Evolutionary conservation across 2,888 invertebrate species (phyloP), one percentile per base, ranked within the genome.

Genomic region (Lycia hirtaria): DNA sequence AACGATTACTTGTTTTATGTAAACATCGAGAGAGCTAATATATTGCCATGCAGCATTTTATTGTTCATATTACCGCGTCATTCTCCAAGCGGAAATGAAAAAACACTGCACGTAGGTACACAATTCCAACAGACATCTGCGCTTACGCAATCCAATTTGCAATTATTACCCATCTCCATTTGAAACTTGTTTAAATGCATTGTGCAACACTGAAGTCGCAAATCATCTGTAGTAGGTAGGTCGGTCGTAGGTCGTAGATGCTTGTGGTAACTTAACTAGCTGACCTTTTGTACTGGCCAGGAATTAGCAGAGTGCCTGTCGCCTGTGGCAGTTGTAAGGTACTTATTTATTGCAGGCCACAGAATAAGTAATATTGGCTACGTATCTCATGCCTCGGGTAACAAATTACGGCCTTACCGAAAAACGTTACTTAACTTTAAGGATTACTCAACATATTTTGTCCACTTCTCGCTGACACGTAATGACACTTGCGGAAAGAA

Each of bases 181-280:
- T 48, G 40, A 15, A 24, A 15, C 26, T 44, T 54, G 57, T 44
- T 52, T 10, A 49, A 17, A 41, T 28, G 52, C 45, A 47, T 64
- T 64, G 59, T 53, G 64, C 54, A 61, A 64, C 52, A 28, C 22
- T 48, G 38, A 41, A 61, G 56, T 60, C 48, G 63, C 67, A 69
- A 71, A 65, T 67, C 65, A 68, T 69, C 53, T 19, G 28, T n/a
- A n/a, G n/a, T n/a, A n/a, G n/a, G n/a, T n/a, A n/a, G n/a, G n/a
- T n/a, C n/a, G n/a, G n/a, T n/a, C n/a, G n/a, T n/a, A n/a, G n/a
- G n/a, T n/a, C n/a, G n/a, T n/a, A n/a, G n/a, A n/a, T n/a, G n/a
- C 38, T 40, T 48, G 45, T 51, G 28, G 48, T 44, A 30, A 7
- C 41, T 47, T 32, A 41, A 47, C 51, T 47, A n/a, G 50, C 33